Percentiles rank a stretch among this genome's conserved stretches.
Evolutionary conservation across 2,797 vertebrate genomes (phyloP).

Genomic region (Phyllotis vaccarum): DNA sequence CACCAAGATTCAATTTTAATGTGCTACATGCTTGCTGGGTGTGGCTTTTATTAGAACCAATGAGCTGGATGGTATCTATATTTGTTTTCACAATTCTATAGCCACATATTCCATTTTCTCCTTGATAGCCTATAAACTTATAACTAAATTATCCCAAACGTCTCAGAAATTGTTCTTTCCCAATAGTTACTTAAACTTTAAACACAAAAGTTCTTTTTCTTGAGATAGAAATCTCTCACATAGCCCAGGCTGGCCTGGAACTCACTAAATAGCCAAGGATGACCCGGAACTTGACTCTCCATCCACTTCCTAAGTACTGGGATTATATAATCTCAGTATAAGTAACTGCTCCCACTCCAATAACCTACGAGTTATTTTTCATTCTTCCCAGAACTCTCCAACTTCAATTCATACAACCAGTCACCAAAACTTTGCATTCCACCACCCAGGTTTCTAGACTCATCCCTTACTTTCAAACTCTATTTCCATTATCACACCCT

Average conservation of each 20-base stretch:
- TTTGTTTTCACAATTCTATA: background rate
- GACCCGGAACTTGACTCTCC: background rate
- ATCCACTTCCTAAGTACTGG: background rate
- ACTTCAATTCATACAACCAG: background rate
- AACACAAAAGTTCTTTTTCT: background rate
- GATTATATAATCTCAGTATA: background rate
- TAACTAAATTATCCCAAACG: background rate
- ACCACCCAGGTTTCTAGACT: background rate
- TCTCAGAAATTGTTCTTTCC: background rate
- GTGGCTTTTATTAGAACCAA: background rate
- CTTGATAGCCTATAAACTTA: background rate
- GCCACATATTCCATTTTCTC: background rate
- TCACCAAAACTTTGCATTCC: background rate
- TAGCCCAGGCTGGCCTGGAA: background rate
- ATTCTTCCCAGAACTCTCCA: background rate
- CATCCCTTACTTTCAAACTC: background rate
- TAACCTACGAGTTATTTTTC: background rate
- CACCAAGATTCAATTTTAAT: background rate
- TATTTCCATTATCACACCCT: background rate
- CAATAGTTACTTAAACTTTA: background rate
- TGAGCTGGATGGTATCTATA: background rate
- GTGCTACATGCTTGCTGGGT: background rate
- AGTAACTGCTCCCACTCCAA: background rate
- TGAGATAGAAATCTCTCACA: background rate
- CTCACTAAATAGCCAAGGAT: background rate